phyloP scores from a whole-genome alignment of 2,888 invertebrate species.

The Scelioninae gen. 2 region DNA sequence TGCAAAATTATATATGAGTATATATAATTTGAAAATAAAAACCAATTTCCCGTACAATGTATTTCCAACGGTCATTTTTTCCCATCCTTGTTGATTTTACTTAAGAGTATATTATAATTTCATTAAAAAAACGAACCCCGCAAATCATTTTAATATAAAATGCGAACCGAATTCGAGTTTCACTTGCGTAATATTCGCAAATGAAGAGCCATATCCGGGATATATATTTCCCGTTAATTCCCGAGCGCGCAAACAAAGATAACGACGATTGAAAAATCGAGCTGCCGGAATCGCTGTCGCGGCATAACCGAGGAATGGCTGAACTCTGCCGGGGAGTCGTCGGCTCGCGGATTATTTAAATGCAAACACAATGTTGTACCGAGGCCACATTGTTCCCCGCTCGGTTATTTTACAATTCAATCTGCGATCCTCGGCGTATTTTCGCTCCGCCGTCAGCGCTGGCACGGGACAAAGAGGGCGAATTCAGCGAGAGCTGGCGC shows the following conservation, averaged over 20 bases:
- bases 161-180: not conserved
- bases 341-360: conserved; percentile 74
- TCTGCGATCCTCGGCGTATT: conserved; percentile 67
- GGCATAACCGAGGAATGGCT: conserved; percentile 49
- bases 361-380: conserved; percentile 74
- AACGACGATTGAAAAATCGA: conserved; percentile 57
- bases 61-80: no score
- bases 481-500: conserved; percentile 58
- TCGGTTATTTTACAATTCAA: conserved; percentile 75
- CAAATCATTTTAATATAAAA: conserved; percentile 1
- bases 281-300: conserved; percentile 47
- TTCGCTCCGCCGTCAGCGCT: conserved; percentile 56
- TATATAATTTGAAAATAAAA: no score
- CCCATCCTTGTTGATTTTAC: no score
- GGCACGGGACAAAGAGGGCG: conserved; percentile 62
- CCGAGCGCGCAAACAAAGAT: conserved; percentile 39
- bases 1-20: no score
- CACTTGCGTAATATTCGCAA: not conserved
- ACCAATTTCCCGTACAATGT: no score
- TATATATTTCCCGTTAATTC: conserved; percentile 43
- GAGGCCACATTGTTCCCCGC: conserved; percentile 70
- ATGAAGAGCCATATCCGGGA: conserved; percentile 17
- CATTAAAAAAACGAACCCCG: no score
- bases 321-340: conserved; percentile 57
- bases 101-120: no score